Evolutionary conservation across 1,140 invertebrate species (phyloP).

Genomic region (Gryllus bimaculatus): DNA sequence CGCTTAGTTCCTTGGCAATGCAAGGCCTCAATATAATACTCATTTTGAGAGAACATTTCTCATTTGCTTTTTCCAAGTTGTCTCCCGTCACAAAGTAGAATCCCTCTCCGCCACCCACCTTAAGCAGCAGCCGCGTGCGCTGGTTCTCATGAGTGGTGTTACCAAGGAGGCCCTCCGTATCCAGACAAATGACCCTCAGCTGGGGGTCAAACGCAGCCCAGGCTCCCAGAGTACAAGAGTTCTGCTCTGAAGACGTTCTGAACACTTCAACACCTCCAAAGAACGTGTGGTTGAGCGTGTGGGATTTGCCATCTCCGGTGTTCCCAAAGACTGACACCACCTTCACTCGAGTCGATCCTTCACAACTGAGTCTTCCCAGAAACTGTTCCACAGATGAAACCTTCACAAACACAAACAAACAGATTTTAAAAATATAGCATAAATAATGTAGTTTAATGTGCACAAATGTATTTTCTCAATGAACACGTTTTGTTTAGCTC

Average conservation of each 20-base stretch:
- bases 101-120: conserved; percentile 35
- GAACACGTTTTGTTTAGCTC: not conserved
- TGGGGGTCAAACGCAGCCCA: conserved; percentile 65
- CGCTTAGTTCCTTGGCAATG: too few relatives aligned
- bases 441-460: conserved; percentile 2
- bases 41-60: too few relatives aligned
- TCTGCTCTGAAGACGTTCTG: conserved; percentile 58
- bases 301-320: conserved; percentile 77
- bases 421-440: not conserved
- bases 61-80: too few relatives aligned
- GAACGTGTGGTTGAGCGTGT: conserved; percentile 72
- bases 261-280: conserved; percentile 68
- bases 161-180: conserved; percentile 69
- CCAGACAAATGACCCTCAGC: conserved; percentile 59
- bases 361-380: conserved; percentile 38
- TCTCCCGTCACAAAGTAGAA: too few relatives aligned
- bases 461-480: too few relatives aligned
- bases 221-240: conserved; percentile 68
- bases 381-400: conserved; percentile 43
- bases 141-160: conserved; percentile 57
- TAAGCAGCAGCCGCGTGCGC: conserved; percentile 61
- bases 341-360: conserved; percentile 51
- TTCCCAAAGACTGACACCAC: conserved; percentile 83
- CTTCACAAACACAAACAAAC: conserved; percentile 28
- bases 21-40: too few relatives aligned